These are phyloP conservation scores for Mirounga angustirostris DNA, from an alignment of 2,113 vertebrate species.

Conservation along the genomic window DNA sequence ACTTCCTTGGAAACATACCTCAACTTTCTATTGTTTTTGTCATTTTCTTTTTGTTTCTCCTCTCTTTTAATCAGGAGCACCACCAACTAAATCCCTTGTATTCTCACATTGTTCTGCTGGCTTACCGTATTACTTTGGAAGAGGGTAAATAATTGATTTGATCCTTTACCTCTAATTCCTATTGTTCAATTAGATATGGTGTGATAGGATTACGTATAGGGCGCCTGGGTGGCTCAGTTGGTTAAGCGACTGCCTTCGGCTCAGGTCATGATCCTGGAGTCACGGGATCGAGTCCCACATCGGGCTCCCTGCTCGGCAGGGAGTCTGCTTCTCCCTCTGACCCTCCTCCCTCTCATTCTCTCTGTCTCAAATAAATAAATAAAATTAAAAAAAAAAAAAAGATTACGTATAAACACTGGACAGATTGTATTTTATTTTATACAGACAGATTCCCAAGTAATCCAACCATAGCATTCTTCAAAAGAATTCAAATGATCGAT, in stretches of 20 bases:
- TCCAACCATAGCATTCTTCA: neutral
- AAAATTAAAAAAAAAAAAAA: neutral
- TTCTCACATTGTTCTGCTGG: neutral
- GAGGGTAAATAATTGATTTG: conserved; percentile 54
- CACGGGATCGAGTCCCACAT: too few species aligned
- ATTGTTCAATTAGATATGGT: conserved; percentile 15
- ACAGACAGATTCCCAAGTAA: conserved; percentile 13
- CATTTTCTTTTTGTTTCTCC: neutral
- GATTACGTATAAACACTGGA: conserved; percentile 37
- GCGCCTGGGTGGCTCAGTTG: too few species aligned
- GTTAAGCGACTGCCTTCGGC: too few species aligned
- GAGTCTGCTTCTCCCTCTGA: too few species aligned
- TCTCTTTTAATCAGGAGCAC: neutral
- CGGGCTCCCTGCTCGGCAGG: too few species aligned
- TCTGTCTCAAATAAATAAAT: too few species aligned
- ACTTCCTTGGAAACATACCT: neutral
- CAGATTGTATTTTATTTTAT: neutral
- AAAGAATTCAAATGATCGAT: conserved; percentile 62
- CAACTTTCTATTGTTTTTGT: neutral
- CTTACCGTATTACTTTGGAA: conserved; percentile 48
- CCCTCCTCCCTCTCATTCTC: too few species aligned
- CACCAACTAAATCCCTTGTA: neutral
- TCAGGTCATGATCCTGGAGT: too few species aligned
- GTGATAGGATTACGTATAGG: conserved; percentile 34
- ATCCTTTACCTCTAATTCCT: conserved; percentile 63